Conservation (phyloP, 2,113 vertebrate species). For the Edolisoma coerulescens region DNA sequence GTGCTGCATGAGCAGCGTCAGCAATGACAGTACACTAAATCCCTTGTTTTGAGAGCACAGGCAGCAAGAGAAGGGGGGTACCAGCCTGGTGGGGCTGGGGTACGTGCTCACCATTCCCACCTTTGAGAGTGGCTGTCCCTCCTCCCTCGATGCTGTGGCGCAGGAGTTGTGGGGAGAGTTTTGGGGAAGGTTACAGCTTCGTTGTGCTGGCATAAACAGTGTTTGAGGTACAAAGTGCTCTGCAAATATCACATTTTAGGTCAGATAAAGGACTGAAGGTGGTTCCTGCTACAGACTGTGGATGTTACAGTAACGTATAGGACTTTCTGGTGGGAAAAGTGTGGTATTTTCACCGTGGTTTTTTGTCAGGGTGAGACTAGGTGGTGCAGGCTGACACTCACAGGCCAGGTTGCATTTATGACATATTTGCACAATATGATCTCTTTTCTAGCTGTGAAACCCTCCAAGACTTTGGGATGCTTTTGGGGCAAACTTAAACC, state of each 20-base stretch:
- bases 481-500: not conserved
- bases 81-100: not conserved
- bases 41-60: accelerated
- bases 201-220: not conserved
- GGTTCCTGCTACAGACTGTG: not conserved
- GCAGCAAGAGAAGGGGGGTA: not conserved
- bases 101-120: accelerated
- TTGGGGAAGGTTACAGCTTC: not conserved
- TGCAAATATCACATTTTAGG: accelerated
- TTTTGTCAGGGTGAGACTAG: not conserved
- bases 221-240: not conserved
- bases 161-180: not conserved
- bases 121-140: no score
- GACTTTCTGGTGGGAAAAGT: not conserved
- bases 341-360: not conserved
- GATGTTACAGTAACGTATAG: not conserved
- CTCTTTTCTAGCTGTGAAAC: not conserved
- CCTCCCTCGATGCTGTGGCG: accelerated
- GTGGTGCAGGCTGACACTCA: not conserved
- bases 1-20: accelerated
- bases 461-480: not conserved
- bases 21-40: accelerated
- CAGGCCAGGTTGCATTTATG: not conserved
- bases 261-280: not conserved
- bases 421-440: not conserved